Conservation (phyloP, 2,113 vertebrate genomes). For the Microcebus murinus region DNA sequence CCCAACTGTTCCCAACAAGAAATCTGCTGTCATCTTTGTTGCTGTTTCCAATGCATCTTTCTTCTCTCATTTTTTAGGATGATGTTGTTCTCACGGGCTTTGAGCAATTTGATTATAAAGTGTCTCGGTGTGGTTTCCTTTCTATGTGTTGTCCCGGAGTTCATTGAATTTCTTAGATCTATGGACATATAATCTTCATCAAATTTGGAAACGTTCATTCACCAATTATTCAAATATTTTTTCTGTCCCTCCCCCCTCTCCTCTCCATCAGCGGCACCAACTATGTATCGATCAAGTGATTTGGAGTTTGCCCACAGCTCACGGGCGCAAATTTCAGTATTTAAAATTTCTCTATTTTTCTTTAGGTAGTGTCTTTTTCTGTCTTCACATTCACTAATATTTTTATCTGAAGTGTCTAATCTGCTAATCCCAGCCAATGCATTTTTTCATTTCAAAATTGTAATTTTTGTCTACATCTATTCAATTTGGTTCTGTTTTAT, state of each 20-base stretch:
- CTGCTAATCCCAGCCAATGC: not conserved
- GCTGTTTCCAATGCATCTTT: not conserved
- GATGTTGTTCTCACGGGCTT: not conserved
- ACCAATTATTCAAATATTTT: not conserved
- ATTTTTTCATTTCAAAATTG: not conserved
- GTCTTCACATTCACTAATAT: not conserved
- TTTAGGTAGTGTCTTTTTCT: not conserved
- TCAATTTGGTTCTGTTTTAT: not conserved
- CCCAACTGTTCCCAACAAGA: not conserved
- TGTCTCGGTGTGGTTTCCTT: not conserved
- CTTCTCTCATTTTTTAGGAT: not conserved
- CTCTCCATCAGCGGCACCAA: accelerated
- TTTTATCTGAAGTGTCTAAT: not conserved
- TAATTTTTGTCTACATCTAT: not conserved
- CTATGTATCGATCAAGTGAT: too few species aligned
- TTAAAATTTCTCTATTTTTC: not conserved
- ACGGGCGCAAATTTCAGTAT: not conserved
- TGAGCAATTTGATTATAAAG: not conserved
- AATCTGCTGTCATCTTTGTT: not conserved
- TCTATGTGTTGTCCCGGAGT: not conserved
- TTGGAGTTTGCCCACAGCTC: not conserved
- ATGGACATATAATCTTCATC: not conserved
- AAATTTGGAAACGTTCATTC: not conserved
- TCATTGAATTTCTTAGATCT: not conserved
- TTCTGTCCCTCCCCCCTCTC: not conserved